phyloP scores from a whole-genome alignment of 2,888 invertebrate genomes.

The Dyspetes luteomarginatus region DNA sequence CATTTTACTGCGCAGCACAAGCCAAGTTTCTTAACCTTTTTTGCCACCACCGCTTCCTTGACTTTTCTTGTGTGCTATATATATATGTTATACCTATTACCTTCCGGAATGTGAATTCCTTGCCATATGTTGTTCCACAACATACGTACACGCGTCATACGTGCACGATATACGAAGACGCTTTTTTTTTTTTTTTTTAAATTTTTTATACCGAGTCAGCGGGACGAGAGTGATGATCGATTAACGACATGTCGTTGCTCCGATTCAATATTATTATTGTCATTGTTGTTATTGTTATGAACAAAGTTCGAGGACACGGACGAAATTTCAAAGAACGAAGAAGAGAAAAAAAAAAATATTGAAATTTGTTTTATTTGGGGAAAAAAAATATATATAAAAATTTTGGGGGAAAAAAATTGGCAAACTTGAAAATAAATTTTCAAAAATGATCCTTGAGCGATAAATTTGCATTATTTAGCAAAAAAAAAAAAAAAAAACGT shows the following conservation, averaged over 20 bases:
- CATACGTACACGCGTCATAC: no score
- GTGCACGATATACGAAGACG: no score
- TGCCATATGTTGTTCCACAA: slow-evolving; percentile 16
- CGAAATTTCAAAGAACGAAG: not conserved
- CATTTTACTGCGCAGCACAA: not conserved
- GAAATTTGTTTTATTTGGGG: no score
- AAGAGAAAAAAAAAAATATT: no score
- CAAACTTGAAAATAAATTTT: no score
- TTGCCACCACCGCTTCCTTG: not conserved
- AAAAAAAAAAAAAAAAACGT: no score
- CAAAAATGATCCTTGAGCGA: no score
- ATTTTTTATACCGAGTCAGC: slow-evolving; percentile 29
- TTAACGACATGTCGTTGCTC: slow-evolving; percentile 41
- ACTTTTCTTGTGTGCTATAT: not conserved
- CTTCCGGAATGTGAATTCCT: slow-evolving; percentile 53
- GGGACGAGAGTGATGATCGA: slow-evolving; percentile 8
- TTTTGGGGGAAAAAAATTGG: no score
- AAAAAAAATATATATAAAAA: no score
- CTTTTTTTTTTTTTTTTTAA: no score
- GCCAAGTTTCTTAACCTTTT: not conserved
- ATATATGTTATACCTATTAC: not conserved
- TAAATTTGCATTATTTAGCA: no score
- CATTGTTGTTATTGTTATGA: no score
- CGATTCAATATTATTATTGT: not conserved
- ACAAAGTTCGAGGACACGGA: not conserved